These are phyloP conservation scores for Fregetta grallaria DNA, from an alignment of 2,113 vertebrate genomes.

Conservation along the genomic window DNA sequence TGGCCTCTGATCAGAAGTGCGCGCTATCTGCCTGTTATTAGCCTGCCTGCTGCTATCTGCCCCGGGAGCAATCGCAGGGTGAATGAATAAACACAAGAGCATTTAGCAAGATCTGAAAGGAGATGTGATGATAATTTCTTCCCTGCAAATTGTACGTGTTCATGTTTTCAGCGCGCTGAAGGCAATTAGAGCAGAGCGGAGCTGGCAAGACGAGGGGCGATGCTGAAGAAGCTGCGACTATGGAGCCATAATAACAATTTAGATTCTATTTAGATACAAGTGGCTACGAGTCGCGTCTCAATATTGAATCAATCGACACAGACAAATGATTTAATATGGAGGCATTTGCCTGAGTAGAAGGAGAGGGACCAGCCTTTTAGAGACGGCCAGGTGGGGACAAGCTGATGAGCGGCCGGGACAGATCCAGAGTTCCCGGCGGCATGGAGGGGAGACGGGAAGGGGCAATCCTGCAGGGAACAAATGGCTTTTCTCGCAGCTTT, in stretches of 20 bases:
- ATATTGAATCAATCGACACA: conserved; percentile 60
- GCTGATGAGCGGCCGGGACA: background rate
- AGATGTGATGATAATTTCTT: conserved; percentile 62
- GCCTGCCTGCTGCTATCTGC: conserved; percentile 54
- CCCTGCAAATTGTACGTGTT: conserved; percentile 28
- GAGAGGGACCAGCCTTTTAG: background rate
- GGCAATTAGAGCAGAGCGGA: conserved; percentile 52
- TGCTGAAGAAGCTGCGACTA: background rate
- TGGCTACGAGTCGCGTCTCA: conserved; percentile 46
- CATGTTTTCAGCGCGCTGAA: background rate
- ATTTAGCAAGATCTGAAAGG: conserved; percentile 46
- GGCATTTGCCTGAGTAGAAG: background rate
- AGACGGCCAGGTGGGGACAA: background rate
- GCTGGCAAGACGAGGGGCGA: conserved; percentile 24
- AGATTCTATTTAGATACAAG: conserved; percentile 74
- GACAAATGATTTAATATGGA: conserved; percentile 54
- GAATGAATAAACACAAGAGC: conserved; percentile 63
- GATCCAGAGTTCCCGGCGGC: background rate
- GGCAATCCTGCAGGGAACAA: background rate
- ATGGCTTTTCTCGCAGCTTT: background rate
- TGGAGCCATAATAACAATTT: conserved; percentile 60
- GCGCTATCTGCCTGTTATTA: conserved; percentile 26
- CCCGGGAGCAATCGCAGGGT: conserved; percentile 27
- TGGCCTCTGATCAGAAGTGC: conserved; percentile 39
- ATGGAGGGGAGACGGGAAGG: background rate